These are phyloP conservation scores for Lamprologus ornatipinnis DNA, from an alignment of 2,113 vertebrate species.

Conservation along the genomic window DNA sequence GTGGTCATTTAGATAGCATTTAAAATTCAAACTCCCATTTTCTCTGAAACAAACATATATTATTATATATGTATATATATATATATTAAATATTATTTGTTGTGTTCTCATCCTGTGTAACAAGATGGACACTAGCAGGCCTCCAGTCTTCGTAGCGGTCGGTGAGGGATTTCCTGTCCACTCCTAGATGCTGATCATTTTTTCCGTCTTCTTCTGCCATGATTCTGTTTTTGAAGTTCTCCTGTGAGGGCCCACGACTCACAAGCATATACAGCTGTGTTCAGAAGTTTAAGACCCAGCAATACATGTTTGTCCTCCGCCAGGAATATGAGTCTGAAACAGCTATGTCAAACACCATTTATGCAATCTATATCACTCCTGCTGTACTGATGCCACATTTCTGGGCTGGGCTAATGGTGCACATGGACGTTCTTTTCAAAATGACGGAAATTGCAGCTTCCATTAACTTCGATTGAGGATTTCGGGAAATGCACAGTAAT, in stretches of 20 bases:
- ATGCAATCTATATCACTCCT: neutral
- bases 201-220: neutral
- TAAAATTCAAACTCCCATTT: neutral
- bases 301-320: neutral
- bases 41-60: neutral
- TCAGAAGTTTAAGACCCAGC: neutral
- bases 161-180: neutral
- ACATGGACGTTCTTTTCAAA: neutral
- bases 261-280: neutral
- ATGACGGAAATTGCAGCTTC: neutral
- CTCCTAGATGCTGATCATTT: neutral
- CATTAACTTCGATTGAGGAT: neutral
- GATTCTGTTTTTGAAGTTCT: neutral
- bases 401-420: neutral
- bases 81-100: neutral
- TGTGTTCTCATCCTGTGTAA: neutral
- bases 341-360: neutral
- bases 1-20: neutral
- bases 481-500: neutral
- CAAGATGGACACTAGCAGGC: neutral
- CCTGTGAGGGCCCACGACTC: neutral
- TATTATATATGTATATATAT: no score
- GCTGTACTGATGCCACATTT: neutral
- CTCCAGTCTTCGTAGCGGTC: neutral
- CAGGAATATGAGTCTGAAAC: neutral